Evolutionary conservation across 2,113 vertebrate species (phyloP).

Genomic region (Vulpes ferrilata): DNA sequence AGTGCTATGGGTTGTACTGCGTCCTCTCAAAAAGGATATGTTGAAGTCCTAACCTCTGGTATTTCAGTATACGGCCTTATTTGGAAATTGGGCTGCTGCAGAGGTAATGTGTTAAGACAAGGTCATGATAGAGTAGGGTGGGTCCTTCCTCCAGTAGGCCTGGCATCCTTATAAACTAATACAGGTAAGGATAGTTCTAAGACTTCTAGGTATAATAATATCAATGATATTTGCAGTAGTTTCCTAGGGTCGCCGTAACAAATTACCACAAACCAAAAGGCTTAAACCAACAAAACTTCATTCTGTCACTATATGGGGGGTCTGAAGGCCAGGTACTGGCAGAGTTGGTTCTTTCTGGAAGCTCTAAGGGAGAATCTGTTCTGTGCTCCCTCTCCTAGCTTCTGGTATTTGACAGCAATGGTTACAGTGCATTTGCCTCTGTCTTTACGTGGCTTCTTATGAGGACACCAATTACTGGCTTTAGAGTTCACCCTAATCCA

Average conservation of each 20-base stretch:
- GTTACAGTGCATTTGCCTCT: not conserved
- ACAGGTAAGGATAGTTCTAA: not conserved
- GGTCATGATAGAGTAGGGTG: not conserved
- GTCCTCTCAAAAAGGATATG: not conserved
- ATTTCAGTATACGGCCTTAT: not conserved
- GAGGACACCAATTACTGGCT: not conserved
- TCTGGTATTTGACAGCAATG: not conserved
- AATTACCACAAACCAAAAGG: not conserved
- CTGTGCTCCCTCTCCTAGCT: not conserved
- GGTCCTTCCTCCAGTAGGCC: not conserved
- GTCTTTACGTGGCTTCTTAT: not conserved
- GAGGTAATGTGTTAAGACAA: not conserved
- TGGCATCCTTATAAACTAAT: not conserved
- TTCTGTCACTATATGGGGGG: not conserved
- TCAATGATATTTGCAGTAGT: not conserved
- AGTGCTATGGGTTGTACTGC: not conserved
- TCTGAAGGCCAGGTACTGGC: not conserved
- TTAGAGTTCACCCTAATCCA: not conserved
- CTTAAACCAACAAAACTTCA: not conserved
- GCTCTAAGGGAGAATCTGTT: not conserved
- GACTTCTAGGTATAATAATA: conserved; percentile 35
- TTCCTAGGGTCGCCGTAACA: not conserved
- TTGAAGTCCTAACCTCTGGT: not conserved
- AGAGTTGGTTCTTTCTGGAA: not conserved
- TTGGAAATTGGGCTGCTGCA: not conserved